Evolutionary conservation across 2,113 vertebrate genomes (phyloP).

Genomic region (Thinocorus orbignyianus): DNA sequence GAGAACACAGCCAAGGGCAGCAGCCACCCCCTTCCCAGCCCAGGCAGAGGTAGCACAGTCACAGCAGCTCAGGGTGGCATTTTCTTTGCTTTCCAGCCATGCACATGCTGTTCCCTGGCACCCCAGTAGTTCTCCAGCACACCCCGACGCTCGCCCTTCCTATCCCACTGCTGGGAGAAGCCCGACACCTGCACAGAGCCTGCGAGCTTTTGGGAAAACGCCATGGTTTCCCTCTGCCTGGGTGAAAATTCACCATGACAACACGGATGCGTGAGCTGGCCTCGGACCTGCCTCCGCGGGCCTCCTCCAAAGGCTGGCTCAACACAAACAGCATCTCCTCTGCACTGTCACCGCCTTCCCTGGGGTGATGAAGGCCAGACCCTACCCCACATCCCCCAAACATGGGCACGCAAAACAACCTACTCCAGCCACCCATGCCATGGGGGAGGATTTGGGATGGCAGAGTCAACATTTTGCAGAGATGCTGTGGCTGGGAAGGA

Average conservation of each 20-base stretch:
- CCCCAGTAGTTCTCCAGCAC: not conserved
- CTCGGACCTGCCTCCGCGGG: constrained; percentile 3
- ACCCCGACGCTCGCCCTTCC: rapidly evolving
- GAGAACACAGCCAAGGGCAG: not conserved
- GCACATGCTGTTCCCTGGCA: not conserved
- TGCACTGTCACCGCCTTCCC: not conserved
- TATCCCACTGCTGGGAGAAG: not conserved
- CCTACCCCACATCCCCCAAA: not conserved
- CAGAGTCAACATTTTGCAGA: not conserved
- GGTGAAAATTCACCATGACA: constrained; percentile 68
- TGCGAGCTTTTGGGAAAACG: not conserved
- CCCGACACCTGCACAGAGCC: not conserved
- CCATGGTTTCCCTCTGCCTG: not conserved
- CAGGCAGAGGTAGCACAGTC: not conserved
- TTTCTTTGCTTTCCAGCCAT: not conserved
- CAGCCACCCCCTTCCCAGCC: not conserved
- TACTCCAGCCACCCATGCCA: no score
- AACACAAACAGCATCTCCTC: not conserved
- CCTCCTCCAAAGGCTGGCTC: not conserved
- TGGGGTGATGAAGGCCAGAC: not conserved
- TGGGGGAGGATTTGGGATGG: not conserved
- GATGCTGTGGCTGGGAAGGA: not conserved
- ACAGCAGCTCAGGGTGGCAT: not conserved
- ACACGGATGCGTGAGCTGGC: constrained; percentile 44
- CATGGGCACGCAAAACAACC: not conserved